These are phyloP conservation scores for Siniperca scherzeri DNA, from an alignment of 2,797 vertebrate genomes.

Conservation along the genomic window DNA sequence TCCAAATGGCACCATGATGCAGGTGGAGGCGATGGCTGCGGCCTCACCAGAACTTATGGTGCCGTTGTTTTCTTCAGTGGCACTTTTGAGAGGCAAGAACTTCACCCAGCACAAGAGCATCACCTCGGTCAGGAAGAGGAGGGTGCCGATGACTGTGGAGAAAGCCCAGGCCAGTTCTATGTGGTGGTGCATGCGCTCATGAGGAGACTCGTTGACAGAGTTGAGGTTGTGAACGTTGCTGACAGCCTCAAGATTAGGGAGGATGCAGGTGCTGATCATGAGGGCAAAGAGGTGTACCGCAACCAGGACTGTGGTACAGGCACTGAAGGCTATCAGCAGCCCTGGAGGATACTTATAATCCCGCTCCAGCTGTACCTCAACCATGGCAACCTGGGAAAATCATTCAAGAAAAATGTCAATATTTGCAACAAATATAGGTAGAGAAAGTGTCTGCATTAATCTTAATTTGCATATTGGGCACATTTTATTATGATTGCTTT, in stretches of 20 bases:
- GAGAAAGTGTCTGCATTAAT: background rate
- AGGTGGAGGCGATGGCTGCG: slow-evolving; percentile 94
- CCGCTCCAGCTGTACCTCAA: slow-evolving; percentile 95
- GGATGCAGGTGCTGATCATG: slow-evolving; percentile 99
- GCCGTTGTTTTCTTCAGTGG: slow-evolving; percentile 26
- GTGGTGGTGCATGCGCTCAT: slow-evolving; percentile 97
- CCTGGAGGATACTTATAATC: slow-evolving; percentile 90
- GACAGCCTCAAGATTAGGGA: slow-evolving; percentile 97
- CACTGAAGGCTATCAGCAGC: slow-evolving; percentile 96
- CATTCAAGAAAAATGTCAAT: slow-evolving; percentile 18
- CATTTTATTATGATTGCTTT: background rate
- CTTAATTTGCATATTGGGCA: background rate
- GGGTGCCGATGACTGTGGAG: slow-evolving; percentile 97
- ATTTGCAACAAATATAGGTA: background rate
- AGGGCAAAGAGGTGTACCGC: slow-evolving; percentile 98
- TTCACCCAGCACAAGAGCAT: slow-evolving; percentile 99
- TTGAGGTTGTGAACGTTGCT: slow-evolving; percentile 99
- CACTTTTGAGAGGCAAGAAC: slow-evolving; percentile 92
- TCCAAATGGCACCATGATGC: slow-evolving; percentile 97
- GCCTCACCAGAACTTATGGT: slow-evolving; percentile 91
- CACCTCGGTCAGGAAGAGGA: slow-evolving; percentile 97
- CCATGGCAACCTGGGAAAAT: slow-evolving; percentile 94
- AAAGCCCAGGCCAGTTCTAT: slow-evolving; percentile 99
- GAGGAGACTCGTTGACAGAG: slow-evolving; percentile 97
- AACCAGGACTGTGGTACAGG: slow-evolving; percentile 96